Evolutionary conservation across 2,113 vertebrate genomes (phyloP), one percentile per base, ranked within the genome.

Genomic region (Corythornis cristatus): DNA sequence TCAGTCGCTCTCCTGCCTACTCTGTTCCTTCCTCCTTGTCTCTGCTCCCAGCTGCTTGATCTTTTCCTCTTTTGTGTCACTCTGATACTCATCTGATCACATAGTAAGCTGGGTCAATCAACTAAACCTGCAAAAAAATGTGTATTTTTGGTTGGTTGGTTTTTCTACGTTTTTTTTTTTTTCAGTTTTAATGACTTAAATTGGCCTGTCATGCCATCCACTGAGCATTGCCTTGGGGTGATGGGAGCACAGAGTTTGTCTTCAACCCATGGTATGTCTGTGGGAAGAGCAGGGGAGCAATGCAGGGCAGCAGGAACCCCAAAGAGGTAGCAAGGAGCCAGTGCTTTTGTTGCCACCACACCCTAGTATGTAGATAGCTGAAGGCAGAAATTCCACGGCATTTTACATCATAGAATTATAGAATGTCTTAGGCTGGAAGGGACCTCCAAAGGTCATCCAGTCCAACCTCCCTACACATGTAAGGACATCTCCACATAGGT

Each of bases 311-410:
- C 1, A 4, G 25, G 60, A 74, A 8, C 4, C 3, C 6, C 50
- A 40, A 6, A 0, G 0, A 76, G 31, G 31, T 21, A n/a, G 21
- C 0, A 0, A 42, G 33, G 11, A 81, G 37, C 7, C 26, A 22
- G 10, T 22, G n/a, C 16, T 5, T 78, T 9, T 4, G 35, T 42
- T 37, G 14, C 26, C 12, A 79, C 20, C 22, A 23, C 2, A 2
- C 4, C 23, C 3, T 5, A 14, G 7, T n/a, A 35, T 6, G 11
- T 18, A 60, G 48, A 8, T 18, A 60, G 53, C 45, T 53, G n/a
- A 67, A 78, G 19, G 19, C 23, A 81, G 61, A 83, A 43, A 11
- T 88, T 77, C 15, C 45, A 11, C 23, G 12, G 18, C 0, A 0
- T 56, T 83, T 79, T 19, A 53, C n/a, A 18, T 37, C 2, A 1